Evolutionary conservation across 2,797 vertebrate genomes (phyloP), one percentile per base, ranked within the genome.

Genomic region (Babyrousa celebensis): DNA sequence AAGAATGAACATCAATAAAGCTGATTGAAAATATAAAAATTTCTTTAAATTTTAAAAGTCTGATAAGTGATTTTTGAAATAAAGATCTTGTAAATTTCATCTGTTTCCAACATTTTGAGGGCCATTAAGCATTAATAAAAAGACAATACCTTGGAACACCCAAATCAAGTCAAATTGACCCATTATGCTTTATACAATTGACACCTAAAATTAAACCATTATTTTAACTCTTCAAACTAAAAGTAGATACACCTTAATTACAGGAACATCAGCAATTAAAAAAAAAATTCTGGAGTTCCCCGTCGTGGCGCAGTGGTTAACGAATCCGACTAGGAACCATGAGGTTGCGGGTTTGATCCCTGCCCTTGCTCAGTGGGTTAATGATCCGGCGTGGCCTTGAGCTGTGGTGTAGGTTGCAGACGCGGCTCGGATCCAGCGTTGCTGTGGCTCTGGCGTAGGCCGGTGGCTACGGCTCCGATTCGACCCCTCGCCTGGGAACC

Each of bases 261-360:
- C 18, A 68, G 52, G 8, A 78, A 78, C 4, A 58, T 43, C 48
- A 40, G 12, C 8, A 68, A 23, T 18, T 29, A 65, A 68, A 56
- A n/a, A 58, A 89, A 68, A 32, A 88, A 63, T 88, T 56, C 32
- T 78, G n/a, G n/a, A n/a, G n/a, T n/a, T n/a, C n/a, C n/a, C n/a
- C n/a, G n/a, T n/a, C n/a, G n/a, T n/a, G n/a, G n/a, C n/a, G n/a
- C n/a, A n/a, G n/a, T n/a, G n/a, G n/a, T n/a, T n/a, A n/a, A n/a
- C n/a, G n/a, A n/a, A n/a, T n/a, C n/a, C n/a, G n/a, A n/a, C n/a
- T n/a, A n/a, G n/a, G n/a, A n/a, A n/a, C n/a, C n/a, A n/a, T n/a
- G n/a, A n/a, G n/a, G n/a, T n/a, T n/a, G n/a, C n/a, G n/a, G n/a
- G n/a, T n/a, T n/a, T n/a, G n/a, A n/a, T n/a, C n/a, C n/a, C n/a